Base-by-base conservation (phyloP, 2,113 vertebrate species). In the Hoplias malabaricus region DNA sequence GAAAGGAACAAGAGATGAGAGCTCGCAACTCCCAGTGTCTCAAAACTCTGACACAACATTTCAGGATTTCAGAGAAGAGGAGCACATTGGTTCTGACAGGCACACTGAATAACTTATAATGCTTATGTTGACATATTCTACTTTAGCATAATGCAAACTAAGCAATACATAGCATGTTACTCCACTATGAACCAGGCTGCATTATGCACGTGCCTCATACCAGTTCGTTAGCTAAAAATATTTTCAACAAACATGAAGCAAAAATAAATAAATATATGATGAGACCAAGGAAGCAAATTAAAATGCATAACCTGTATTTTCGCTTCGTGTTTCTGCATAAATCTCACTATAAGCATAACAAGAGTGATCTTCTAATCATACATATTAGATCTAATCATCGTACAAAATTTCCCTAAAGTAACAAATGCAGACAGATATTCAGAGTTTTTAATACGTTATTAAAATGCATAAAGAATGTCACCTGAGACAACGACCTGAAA, bases 281-380 rank as follows among this genome's bases (percentile, higher is more conserved):
- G n/a, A n/a, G n/a, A n/a, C n/a, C n/a, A 43, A n/a, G 31, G 84
- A 61, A 88, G 79, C 7, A 80, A 75, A 89, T 87, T 5, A 8
- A 68, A 80, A 88, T 89, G 86, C 78, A 86, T 82, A 31, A 31
- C 34, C 46, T 16, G 69, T 63, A 36, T 38, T 73, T n/a, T 77
- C 73, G 38, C 27, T 46, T 4, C 71, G 48, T 72, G 56, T 46
- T 29, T 48, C 59, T 71, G 40, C 43, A 82, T 62, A 31, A 61
- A 71, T 38, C 46, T 54, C 8, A 27, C 8, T 21, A 13, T 48
- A 78, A 74, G 78, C 63, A 62, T 34, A 57, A 29, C 16, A 63
- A 23, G 31, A 40, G 75, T 67, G 1, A 34, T 50, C 46, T 61
- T 59, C 7, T 54, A 33, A 19, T 5, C 2, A 5, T 16, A 19